Evolutionary conservation across 2,888 invertebrate species (phyloP).

Genomic region (Bombylius major): DNA sequence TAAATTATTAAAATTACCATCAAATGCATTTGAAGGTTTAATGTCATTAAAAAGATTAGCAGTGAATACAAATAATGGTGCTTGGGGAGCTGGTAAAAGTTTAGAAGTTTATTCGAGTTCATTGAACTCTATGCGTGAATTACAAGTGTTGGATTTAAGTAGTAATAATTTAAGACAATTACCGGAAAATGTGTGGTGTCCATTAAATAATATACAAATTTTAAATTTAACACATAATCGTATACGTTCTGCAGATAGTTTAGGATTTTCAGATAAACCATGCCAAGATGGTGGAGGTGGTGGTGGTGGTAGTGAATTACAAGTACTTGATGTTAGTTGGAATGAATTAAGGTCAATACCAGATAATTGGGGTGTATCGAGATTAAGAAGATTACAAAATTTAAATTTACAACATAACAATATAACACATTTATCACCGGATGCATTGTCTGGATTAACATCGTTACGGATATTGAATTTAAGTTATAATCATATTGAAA

Average conservation of each 20-base stretch:
- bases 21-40: slow-evolving; percentile 67
- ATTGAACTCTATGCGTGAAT: slow-evolving; percentile 64
- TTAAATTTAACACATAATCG: slow-evolving; percentile 78
- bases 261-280: slow-evolving; percentile 48
- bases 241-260: slow-evolving; percentile 60
- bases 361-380: slow-evolving; percentile 62
- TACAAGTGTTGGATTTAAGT: slow-evolving; percentile 66
- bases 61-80: slow-evolving; percentile 65
- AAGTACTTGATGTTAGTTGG: slow-evolving; percentile 64
- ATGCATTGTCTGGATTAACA: slow-evolving; percentile 65
- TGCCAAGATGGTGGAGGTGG: slow-evolving; percentile 27
- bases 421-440: slow-evolving; percentile 63
- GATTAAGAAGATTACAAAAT: slow-evolving; percentile 64
- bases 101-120: slow-evolving; percentile 60
- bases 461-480: slow-evolving; percentile 72
- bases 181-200: slow-evolving; percentile 69
- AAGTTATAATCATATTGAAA: slow-evolving; percentile 71
- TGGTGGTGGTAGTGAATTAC: slow-evolving; percentile 54
- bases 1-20: slow-evolving; percentile 63
- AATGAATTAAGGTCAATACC: slow-evolving; percentile 63
- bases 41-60: slow-evolving; percentile 64
- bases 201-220: slow-evolving; percentile 62
- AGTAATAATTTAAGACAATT: slow-evolving; percentile 72
- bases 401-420: slow-evolving; percentile 73
- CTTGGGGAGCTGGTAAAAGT: slow-evolving; percentile 63